Base-by-base conservation (phyloP, 2,888 invertebrate genomes). In the Podotricha telesiphe region DNA sequence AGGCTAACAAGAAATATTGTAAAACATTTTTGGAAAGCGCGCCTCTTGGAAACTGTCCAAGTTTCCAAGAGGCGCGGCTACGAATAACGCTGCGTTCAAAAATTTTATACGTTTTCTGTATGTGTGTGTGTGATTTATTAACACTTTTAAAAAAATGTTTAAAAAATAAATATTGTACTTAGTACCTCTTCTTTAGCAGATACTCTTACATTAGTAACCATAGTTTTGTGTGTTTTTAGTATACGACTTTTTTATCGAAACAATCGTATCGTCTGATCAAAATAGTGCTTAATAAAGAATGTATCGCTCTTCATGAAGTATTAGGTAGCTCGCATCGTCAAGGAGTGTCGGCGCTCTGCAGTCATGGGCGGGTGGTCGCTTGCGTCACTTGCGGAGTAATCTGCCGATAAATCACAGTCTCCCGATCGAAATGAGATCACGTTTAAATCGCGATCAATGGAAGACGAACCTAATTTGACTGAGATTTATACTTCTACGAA, bases 381-480 rank as follows among this genome's bases (percentile, higher is more conserved):
- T 92, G 91, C 92, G 91, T 92, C 91, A 92, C 84, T 85, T 79
- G 79, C 84, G 84, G 77, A 79, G 83, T 84, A 82, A 86, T 86
- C 87, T 85, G 84, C 76, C 86, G 78, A 88, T 89, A 89, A 89
- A 88, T 89, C 87, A 88, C 79, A 77, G 80, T 80, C 80, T 86
- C 86, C 85, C 85, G 86, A 86, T 86, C 83, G 86, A 83, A 89
- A 91, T 91, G 91, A 91, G 91, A 90, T 91, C 91, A 91, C 84
- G 86, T 80, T 81, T 81, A 83, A 86, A 87, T 84, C 81, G 79
- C 79, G 80, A 79, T 77, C 79, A 80, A 82, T 85, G 85, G 84
- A 77, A 84, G 84, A 86, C 80, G 78, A 74, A 77, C 82, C 81
- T 85, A 84, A 87, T 86, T 85, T 80, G 79, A 78, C 76, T 80